A percentile compares a stretch with the other conserved stretches of the same genome.
Conservation (phyloP, 2,888 invertebrate genomes). For the Drosophila flavopinicola region DNA sequence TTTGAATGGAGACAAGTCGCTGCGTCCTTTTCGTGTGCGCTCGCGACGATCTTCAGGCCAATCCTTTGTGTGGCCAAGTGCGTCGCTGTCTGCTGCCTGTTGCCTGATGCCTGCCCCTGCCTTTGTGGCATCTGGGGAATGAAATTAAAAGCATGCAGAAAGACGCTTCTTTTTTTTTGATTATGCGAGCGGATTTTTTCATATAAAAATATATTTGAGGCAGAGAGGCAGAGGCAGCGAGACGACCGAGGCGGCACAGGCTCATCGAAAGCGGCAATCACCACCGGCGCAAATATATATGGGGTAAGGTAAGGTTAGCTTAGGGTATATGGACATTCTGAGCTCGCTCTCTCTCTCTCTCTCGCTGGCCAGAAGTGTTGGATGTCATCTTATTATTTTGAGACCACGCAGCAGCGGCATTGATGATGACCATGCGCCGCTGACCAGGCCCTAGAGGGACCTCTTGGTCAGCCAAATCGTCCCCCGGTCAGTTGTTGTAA, state of each 20-base stretch:
- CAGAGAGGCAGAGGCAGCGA: constrained; percentile 14
- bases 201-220: constrained; percentile 68
- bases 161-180: constrained; percentile 76
- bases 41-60: constrained; percentile 62
- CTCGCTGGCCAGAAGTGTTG: constrained; percentile 83
- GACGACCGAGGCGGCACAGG: constrained; percentile 33
- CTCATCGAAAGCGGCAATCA: neutral
- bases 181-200: constrained; percentile 66
- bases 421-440: constrained; percentile 74
- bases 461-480: constrained; percentile 23
- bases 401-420: constrained; percentile 65
- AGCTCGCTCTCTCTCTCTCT: constrained; percentile 45
- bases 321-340: constrained; percentile 41
- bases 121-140: constrained; percentile 60
- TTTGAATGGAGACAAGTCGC: constrained; percentile 81
- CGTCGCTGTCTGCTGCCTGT: constrained; percentile 61
- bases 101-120: constrained; percentile 13
- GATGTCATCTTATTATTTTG: constrained; percentile 85
- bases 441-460: constrained; percentile 52
- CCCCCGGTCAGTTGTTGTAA: constrained; percentile 59
- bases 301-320: constrained; percentile 66
- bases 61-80: constrained; percentile 75
- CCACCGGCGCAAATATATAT: constrained; percentile 31
- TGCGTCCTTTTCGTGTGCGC: constrained; percentile 53
- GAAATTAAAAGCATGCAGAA: constrained; percentile 75